These are phyloP conservation scores for Anodontia alba DNA, from an alignment of 2,888 invertebrate species.

Conservation along the genomic window DNA sequence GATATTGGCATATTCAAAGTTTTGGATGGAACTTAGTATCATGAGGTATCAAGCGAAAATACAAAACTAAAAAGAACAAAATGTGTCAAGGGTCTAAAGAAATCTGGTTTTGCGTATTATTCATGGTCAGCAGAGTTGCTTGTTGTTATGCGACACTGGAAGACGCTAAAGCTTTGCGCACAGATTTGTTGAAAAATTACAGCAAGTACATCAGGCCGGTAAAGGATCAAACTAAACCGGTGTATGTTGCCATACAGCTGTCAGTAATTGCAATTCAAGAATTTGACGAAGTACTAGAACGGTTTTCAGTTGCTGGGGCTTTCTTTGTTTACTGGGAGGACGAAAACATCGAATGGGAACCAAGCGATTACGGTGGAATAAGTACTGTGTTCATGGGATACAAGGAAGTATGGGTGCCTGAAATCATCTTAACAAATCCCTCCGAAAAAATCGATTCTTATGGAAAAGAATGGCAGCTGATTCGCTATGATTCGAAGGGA, in stretches of 20 bases:
- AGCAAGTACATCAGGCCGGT: conserved; percentile 8
- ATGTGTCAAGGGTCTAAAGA: too few species aligned
- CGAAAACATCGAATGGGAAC: conserved; percentile 6
- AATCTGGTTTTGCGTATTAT: too few species aligned
- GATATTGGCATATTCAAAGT: too few species aligned
- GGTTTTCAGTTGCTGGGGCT: conserved; percentile 4
- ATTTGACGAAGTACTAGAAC: conserved; percentile 23
- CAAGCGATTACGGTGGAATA: not conserved
- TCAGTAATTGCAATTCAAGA: conserved; percentile 20
- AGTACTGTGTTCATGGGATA: not conserved
- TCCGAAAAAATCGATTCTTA: conserved; percentile 4
- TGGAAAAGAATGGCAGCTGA: conserved; percentile 24
- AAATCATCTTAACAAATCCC: conserved; percentile 30
- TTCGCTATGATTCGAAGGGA: conserved; percentile 7
- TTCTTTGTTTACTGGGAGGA: not conserved
- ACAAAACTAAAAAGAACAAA: too few species aligned
- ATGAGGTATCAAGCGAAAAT: too few species aligned
- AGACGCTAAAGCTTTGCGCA: not conserved
- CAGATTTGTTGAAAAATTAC: not conserved
- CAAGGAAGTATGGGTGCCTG: conserved; percentile 40
- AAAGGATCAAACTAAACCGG: not conserved
- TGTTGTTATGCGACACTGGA: not conserved
- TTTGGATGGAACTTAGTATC: too few species aligned
- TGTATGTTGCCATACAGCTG: not conserved
- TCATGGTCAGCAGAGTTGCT: too few species aligned